Percentiles rank a stretch among this genome's conserved stretches.
These are phyloP conservation scores for Acanthurus leucopareius DNA, from an alignment of 2,797 vertebrate species.

Conservation along the genomic window DNA sequence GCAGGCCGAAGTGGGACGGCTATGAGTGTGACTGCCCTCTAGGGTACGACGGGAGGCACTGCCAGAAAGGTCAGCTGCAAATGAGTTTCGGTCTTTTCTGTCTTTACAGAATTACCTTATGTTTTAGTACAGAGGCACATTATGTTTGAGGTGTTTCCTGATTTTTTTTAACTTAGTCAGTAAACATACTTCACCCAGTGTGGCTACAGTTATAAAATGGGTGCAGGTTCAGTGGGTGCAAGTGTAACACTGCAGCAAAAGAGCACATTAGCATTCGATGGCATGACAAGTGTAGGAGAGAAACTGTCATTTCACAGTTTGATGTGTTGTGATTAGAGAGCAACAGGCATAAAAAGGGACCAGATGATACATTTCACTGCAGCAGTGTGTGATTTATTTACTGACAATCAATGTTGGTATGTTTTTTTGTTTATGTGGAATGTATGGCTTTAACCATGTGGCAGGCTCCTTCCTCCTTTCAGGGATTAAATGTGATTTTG, in stretches of 20 bases:
- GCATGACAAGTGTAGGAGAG: neutral
- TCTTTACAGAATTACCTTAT: neutral
- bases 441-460: conserved; percentile 8
- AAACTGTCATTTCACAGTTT: neutral
- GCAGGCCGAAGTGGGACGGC: conserved; percentile 91
- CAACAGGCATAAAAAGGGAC: neutral
- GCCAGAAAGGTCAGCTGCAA: conserved; percentile 92
- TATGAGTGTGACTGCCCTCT: conserved; percentile 97
- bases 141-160: neutral
- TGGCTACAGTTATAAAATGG: neutral
- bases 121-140: neutral
- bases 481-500: conserved; percentile 29
- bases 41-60: conserved; percentile 93
- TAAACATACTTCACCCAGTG: neutral
- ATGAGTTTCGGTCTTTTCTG: neutral
- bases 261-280: neutral
- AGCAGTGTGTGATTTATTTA: no score
- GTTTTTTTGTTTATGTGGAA: neutral
- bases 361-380: neutral
- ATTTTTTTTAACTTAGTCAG: neutral
- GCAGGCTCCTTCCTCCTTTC: neutral
- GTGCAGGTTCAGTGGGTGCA: neutral
- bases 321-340: neutral
- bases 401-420: no score
- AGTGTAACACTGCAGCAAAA: neutral